Evolutionary conservation across 2,888 invertebrate genomes (phyloP).

Genomic region (Oasisia sp.): DNA sequence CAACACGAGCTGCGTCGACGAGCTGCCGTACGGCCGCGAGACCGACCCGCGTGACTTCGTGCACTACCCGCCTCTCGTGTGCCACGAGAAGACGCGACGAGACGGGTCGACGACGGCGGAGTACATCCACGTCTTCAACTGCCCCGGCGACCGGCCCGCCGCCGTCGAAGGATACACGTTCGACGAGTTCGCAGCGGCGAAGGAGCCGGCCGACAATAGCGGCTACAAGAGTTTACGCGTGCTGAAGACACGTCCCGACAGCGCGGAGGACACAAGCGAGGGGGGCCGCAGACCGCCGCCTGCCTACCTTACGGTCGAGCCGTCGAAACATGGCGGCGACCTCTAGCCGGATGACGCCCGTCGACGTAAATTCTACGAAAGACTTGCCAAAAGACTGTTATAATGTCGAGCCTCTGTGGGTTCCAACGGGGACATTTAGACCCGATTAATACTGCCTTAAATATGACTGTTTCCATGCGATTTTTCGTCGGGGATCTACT

Average conservation of each 20-base stretch:
- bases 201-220: background rate
- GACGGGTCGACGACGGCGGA: background rate
- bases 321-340: background rate
- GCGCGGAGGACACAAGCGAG: background rate
- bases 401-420: background rate
- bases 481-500: background rate
- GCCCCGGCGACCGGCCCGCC: background rate
- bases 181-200: background rate
- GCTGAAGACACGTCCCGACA: background rate
- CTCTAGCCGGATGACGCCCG: background rate
- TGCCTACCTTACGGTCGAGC: conserved; percentile 1
- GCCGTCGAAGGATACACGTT: background rate
- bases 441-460: background rate
- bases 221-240: background rate
- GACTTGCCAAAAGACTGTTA: background rate
- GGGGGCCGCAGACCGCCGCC: background rate
- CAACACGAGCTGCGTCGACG: background rate
- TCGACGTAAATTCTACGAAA: background rate
- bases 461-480: background rate
- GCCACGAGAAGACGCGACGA: background rate
- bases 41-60: background rate
- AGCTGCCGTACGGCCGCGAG: background rate
- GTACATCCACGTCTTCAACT: conserved; percentile 4
- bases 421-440: background rate
- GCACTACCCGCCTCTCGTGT: conserved; percentile 12